phyloP scores from a whole-genome alignment of 2,797 vertebrate genomes.

The Schizothorax lantsangensis region DNA sequence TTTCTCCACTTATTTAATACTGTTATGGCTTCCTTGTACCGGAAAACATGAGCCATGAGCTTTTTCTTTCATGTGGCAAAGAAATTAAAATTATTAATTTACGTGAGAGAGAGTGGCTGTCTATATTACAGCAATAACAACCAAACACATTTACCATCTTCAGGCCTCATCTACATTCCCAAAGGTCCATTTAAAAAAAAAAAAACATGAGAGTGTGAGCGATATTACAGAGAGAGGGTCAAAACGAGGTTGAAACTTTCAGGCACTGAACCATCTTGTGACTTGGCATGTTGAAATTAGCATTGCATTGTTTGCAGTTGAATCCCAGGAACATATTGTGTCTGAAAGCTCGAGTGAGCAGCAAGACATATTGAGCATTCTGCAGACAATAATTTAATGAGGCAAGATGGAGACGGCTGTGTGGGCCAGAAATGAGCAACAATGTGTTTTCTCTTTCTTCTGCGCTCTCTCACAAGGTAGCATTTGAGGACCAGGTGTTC shows the following conservation, averaged over 20 bases:
- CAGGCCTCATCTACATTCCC: background rate
- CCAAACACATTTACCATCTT: background rate
- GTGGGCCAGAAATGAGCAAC: slow-evolving; percentile 56
- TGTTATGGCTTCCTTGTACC: background rate
- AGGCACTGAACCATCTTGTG: background rate
- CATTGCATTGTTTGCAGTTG: slow-evolving; percentile 5
- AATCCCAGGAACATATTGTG: slow-evolving; percentile 66
- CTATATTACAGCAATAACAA: background rate
- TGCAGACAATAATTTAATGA: slow-evolving; percentile 71
- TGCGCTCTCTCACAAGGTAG: background rate
- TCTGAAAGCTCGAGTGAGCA: slow-evolving; percentile 64
- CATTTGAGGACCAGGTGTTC: slow-evolving; percentile 53
- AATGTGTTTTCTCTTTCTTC: slow-evolving; percentile 17
- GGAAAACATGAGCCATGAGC: background rate
- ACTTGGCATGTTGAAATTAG: background rate
- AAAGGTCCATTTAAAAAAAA: background rate
- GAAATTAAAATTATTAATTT: background rate
- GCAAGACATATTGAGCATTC: background rate
- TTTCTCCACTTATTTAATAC: background rate
- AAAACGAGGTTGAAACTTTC: background rate
- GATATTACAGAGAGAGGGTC: background rate
- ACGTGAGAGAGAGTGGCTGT: background rate
- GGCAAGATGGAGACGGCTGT: slow-evolving; percentile 54
- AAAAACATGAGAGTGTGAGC: too few species aligned
- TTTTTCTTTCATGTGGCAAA: background rate